Conservation (phyloP, 1,140 invertebrate genomes). For the Drosophila bifasciata region DNA sequence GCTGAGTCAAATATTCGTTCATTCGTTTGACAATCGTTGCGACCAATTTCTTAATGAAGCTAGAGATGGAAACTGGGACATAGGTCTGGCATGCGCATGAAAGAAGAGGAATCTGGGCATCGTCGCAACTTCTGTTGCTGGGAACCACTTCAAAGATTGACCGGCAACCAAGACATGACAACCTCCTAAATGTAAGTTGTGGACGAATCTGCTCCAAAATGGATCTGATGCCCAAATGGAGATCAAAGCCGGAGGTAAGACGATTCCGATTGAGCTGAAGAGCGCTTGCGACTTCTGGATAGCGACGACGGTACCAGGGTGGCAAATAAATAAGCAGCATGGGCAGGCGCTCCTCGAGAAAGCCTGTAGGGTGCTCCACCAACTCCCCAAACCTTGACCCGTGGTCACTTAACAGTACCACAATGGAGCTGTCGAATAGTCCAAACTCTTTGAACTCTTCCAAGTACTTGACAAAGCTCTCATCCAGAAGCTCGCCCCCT, state of each 20-base stretch:
- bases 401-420: slow-evolving; percentile 96
- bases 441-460: slow-evolving; percentile 85
- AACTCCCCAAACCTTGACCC: slow-evolving; percentile 93
- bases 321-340: slow-evolving; percentile 92
- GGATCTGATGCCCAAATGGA: slow-evolving; percentile 87
- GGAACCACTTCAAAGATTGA: slow-evolving; percentile 88
- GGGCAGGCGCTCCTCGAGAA: slow-evolving; percentile 94
- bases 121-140: slow-evolving; percentile 87
- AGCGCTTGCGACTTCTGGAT: slow-evolving; percentile 87
- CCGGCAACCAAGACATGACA: slow-evolving; percentile 84
- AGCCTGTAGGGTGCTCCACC: slow-evolving; percentile 87
- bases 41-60: too few relatives aligned
- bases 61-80: neutral
- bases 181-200: slow-evolving; percentile 84
- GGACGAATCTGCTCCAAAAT: slow-evolving; percentile 88
- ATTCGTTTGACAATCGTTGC: slow-evolving; percentile 81
- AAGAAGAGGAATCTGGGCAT: slow-evolving; percentile 88
- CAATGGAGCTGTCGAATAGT: slow-evolving; percentile 87
- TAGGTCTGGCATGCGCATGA: slow-evolving; percentile 89
- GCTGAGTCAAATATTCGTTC: slow-evolving; percentile 74
- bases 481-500: slow-evolving; percentile 88
- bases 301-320: slow-evolving; percentile 87
- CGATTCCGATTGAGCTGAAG: slow-evolving; percentile 88
- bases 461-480: slow-evolving; percentile 86
- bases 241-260: slow-evolving; percentile 91